phyloP scores from a whole-genome alignment of 2,113 vertebrate species.

The Dascyllus trimaculatus region DNA sequence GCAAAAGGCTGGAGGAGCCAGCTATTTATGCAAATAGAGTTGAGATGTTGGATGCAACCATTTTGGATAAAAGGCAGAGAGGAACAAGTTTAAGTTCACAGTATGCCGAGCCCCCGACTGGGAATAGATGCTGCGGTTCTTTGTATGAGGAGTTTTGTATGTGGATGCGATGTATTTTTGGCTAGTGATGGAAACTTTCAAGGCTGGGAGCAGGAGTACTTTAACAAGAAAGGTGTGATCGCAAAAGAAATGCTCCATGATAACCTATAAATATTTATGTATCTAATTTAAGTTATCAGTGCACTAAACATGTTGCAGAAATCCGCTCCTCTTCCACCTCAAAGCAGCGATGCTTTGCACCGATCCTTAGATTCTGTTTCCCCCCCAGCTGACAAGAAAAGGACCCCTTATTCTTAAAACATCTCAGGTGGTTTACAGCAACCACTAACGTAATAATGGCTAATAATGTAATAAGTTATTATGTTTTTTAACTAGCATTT shows the following conservation, averaged over 20 bases:
- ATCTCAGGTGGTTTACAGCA: too few relatives aligned
- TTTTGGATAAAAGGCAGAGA: slow-evolving; percentile 58
- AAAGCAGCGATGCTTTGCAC: not conserved
- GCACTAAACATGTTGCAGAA: not conserved
- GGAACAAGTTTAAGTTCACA: slow-evolving; percentile 47
- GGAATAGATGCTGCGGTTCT: slow-evolving; percentile 34
- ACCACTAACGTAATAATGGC: too few relatives aligned
- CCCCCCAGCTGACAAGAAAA: slow-evolving; percentile 17
- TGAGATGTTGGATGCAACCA: slow-evolving; percentile 47
- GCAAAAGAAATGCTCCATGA: slow-evolving; percentile 24
- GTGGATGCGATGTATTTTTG: slow-evolving; percentile 19
- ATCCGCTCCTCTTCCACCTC: not conserved
- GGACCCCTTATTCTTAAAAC: slow-evolving; percentile 14
- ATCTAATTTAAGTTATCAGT: slow-evolving; percentile 19
- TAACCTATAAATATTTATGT: slow-evolving; percentile 29
- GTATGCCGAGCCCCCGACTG: slow-evolving; percentile 24
- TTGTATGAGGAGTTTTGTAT: slow-evolving; percentile 16
- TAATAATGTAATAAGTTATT: too few relatives aligned
- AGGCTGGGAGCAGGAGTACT: not conserved
- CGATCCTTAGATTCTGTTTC: slow-evolving; percentile 12
- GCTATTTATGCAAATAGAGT: slow-evolving; percentile 73
- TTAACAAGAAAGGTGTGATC: slow-evolving; percentile 13
- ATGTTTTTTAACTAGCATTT: too few relatives aligned
- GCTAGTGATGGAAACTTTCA: slow-evolving; percentile 8
- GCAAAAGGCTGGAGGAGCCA: slow-evolving; percentile 49